A percentile compares a stretch with the other conserved stretches of the same genome.
These are phyloP conservation scores for Mesocentrotus franciscanus DNA, from an alignment of 53 echinoderm and acorn worm genomes.

Conservation along the genomic window DNA sequence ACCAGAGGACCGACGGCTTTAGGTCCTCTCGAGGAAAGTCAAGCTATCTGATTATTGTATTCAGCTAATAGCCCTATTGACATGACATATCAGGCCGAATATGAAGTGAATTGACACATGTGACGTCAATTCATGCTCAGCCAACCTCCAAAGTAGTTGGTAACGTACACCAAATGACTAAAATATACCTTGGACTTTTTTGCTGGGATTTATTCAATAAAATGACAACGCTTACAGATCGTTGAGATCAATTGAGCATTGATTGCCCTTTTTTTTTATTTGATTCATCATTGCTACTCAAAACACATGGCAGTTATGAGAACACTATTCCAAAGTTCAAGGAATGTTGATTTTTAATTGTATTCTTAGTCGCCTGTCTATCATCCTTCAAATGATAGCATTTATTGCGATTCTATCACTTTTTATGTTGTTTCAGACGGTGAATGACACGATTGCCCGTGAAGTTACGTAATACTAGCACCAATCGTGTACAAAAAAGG, in stretches of 20 bases:
- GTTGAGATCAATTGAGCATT: background rate
- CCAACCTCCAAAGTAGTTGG: no score
- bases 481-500: conserved; percentile 21
- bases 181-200: no score
- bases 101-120: no score
- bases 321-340: background rate
- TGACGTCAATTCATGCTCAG: no score
- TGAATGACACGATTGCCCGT: background rate
- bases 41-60: no score
- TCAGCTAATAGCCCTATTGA: no score
- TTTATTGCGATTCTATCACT: background rate
- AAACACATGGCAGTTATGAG: background rate
- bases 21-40: no score
- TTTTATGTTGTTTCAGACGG: background rate
- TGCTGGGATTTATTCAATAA: no score
- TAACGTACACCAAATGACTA: no score
- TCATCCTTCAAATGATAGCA: conserved; percentile 33
- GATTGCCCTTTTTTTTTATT: background rate
- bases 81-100: no score
- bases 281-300: background rate
- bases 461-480: background rate
- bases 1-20: no score
- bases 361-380: background rate
- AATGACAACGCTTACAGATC: no score
- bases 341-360: background rate